Evolutionary conservation across 1,140 invertebrate genomes (phyloP).

Genomic region (Drosophila bocqueti): DNA sequence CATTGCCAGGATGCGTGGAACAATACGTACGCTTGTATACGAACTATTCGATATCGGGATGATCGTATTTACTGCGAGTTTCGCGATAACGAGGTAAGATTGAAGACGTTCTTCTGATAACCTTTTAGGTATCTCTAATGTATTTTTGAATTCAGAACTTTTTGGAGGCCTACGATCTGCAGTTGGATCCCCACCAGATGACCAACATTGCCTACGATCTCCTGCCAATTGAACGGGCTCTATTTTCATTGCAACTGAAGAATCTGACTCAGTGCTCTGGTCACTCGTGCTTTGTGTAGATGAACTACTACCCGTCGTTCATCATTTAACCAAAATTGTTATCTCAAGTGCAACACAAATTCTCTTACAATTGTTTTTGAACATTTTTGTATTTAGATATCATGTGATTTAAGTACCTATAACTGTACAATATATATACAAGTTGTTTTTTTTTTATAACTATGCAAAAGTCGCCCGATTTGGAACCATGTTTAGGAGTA

Average conservation of each 20-base stretch:
- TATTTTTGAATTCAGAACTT: conserved; percentile 86
- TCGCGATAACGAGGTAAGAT: conserved; percentile 89
- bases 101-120: not conserved
- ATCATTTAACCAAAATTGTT: not conserved
- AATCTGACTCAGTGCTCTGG: conserved; percentile 75
- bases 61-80: conserved; percentile 92
- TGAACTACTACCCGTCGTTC: not conserved
- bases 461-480: not conserved
- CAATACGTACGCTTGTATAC: conserved; percentile 93
- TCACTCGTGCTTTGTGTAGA: conserved; percentile 43
- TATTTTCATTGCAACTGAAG: conserved; percentile 62
- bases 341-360: not conserved
- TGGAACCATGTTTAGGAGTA: not conserved
- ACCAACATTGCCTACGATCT: conserved; percentile 87
- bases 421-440: conserved; percentile 10
- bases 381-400: conserved; percentile 20
- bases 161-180: conserved; percentile 90
- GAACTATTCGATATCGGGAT: conserved; percentile 86
- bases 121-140: not conserved
- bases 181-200: conserved; percentile 89
- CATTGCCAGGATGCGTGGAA: conserved; percentile 94
- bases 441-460: not conserved
- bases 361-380: not conserved
- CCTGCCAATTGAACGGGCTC: conserved; percentile 82
- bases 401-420: conserved; percentile 35